Base-by-base conservation (phyloP, 2,797 vertebrate species). In the Neoniphon sammara region DNA sequence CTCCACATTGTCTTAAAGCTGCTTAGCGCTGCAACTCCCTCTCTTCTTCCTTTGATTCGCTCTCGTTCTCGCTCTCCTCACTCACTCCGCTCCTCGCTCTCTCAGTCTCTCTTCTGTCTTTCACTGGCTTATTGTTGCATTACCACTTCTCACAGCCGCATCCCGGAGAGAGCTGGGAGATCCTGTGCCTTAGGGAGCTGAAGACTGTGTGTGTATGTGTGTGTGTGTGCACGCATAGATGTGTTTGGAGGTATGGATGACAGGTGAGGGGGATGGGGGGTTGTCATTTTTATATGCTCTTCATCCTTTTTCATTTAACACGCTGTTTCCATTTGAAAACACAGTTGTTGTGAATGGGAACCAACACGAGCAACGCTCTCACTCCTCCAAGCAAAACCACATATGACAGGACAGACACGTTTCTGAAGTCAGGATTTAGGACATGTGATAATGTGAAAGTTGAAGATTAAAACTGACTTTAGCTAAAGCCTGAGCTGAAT, bases 1-100 rank as follows among this genome's bases (percentile, higher is more conserved):
- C 56, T 67, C 61, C 30, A 59, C 66, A 25, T 75, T 58, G 73
- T 88, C 81, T 87, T 66, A 75, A 85, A 89, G 85, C 78, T 65
- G 85, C 86, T 87, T 81, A 84, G 77, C 71, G 7, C 44, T 12
- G 60, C 69, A 39, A 75, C 42, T 21, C 39, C 76, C 72, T n/a
- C 44, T 62, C 68, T 62, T 52, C 7, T 27, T 23, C 21, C 27
- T 34, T 34, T 34, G 31, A 34, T 34, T 30, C 65, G 67, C 66
- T 0, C 30, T 58, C 7, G 18, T n/a, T 27, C 60, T 47, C 59
- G 20, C 3, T 21, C 39, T 67, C 23, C 31, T 30, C 65, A 66
- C 66, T 0, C 31, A 56, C 8, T 27, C 64, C 67, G 15, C 30
- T 44, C 20, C 58, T 75, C 25, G 53, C 39, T 58, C 54, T 15